A percentile compares a stretch with the other conserved stretches of the same genome.
These are phyloP conservation scores for Acrocephalus scirpaceus DNA, from an alignment of 2,797 vertebrate genomes.

Conservation along the genomic window DNA sequence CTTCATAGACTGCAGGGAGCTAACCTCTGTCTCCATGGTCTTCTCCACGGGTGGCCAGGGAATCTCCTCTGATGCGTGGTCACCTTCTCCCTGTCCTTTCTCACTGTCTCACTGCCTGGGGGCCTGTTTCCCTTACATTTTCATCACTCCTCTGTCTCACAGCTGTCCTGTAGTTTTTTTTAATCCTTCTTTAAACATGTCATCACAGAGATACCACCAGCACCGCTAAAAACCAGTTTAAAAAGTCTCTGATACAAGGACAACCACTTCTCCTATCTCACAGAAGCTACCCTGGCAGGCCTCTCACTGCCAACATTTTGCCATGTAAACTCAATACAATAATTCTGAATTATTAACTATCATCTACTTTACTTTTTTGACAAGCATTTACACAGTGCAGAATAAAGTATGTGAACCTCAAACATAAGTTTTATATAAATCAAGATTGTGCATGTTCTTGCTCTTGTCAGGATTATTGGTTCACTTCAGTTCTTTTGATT, in stretches of 20 bases:
- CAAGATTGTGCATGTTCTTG: background rate
- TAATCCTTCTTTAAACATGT: background rate
- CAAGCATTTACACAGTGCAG: background rate
- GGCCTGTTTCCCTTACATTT: background rate
- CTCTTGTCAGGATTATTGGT: background rate
- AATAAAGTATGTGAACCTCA: background rate
- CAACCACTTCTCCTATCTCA: background rate
- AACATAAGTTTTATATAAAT: background rate
- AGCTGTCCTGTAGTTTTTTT: background rate
- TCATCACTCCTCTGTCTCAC: background rate
- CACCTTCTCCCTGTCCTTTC: background rate
- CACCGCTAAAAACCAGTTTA: background rate
- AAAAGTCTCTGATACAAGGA: background rate
- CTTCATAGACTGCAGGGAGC: background rate
- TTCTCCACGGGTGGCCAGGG: background rate
- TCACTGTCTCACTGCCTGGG: background rate
- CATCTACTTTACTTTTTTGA: background rate
- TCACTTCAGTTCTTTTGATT: background rate
- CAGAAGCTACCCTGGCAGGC: background rate
- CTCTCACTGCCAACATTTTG: background rate
- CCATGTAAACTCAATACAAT: background rate
- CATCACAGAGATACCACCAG: background rate
- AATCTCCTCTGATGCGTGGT: background rate
- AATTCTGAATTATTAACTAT: background rate
- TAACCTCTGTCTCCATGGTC: background rate